Conservation (phyloP, 2,797 vertebrate genomes). For the Gila robusta region DNA sequence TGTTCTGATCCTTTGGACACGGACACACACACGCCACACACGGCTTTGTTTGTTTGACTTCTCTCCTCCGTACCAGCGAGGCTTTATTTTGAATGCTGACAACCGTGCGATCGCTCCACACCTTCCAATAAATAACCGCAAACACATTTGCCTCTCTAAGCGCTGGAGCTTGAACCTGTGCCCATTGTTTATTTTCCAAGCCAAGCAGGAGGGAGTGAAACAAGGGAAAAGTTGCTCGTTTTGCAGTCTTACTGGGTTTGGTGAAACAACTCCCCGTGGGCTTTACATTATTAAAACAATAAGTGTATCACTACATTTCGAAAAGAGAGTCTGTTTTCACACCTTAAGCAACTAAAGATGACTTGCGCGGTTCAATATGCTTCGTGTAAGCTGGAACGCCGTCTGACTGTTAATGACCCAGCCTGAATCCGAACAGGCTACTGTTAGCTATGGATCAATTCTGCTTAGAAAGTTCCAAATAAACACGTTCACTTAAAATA, state of each 20-base stretch:
- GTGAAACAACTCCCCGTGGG: slow-evolving; percentile 43
- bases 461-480: slow-evolving; percentile 4
- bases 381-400: slow-evolving; percentile 31
- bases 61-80: slow-evolving; percentile 16
- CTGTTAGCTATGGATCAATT: not conserved
- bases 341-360: slow-evolving; percentile 59
- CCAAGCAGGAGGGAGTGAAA: slow-evolving; percentile 38
- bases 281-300: slow-evolving; percentile 65
- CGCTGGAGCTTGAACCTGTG: slow-evolving; percentile 42
- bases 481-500: not conserved
- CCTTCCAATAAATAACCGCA: slow-evolving; percentile 52
- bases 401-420: slow-evolving; percentile 46
- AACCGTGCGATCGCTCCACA: slow-evolving; percentile 27
- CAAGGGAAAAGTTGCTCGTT: slow-evolving; percentile 48
- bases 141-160: slow-evolving; percentile 44
- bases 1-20: slow-evolving; percentile 49
- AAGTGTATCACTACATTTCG: slow-evolving; percentile 57
- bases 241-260: slow-evolving; percentile 41
- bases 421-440: slow-evolving; percentile 31
- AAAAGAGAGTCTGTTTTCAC: slow-evolving; percentile 53
- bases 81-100: slow-evolving; percentile 47
- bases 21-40: slow-evolving; percentile 24
- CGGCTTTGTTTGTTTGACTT: slow-evolving; percentile 45
- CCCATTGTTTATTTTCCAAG: slow-evolving; percentile 53
- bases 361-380: slow-evolving; percentile 38